Evolutionary conservation across 2,888 invertebrate genomes (phyloP), one percentile per base, ranked within the genome.

Genomic region (Sarcophaga caerulescens): DNA sequence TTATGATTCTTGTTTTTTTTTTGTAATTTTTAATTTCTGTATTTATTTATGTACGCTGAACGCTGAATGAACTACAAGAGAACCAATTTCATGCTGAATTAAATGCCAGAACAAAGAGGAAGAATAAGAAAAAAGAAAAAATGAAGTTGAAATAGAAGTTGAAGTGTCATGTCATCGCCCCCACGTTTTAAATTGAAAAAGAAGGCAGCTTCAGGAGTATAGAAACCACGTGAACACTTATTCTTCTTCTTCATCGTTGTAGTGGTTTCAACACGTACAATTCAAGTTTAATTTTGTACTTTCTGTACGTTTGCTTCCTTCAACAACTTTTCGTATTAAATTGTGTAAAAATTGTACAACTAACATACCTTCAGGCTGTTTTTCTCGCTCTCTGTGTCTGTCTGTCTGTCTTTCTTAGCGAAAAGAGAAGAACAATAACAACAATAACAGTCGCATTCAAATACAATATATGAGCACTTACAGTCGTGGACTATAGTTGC

Each of bases 11-110:
- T 21, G 1, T 11, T 35, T 12, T 35, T 45, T 62, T 10, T 25
- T 57, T 47, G 19, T 25, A 44, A 19, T 71, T 71, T 66, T 66
- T 52, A 52, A 52, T 52, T 52, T 62, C 35, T 23, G 35, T n/a
- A 45, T 68, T 68, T 81, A 70, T 75, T 81, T 76, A 71, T 80
- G 68, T 23, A 52, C 63, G 59, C 57, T 23, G 62, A 75, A 23
- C 21, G 74, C 69, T 62, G 19, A 47, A 45, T 59, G 47, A 47
- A 81, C 21, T 65, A 65, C 66, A 74, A 91, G 89, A 90, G 90
- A 92, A 92, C 90, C 92, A 92, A 92, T 92, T 92, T 92, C 90
- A 91, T 90, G 92, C 92, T 92, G 91, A 92, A 92, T 92, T 92
- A 90, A 92, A 89, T 90, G 84, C 87, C 74, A 86, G 89, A 92